Evolutionary conservation across 30 jellyfish, hydroid and myxozoan genomes (phyloP).

Genomic region (Aurelia aurita complex sp. Pacific): DNA sequence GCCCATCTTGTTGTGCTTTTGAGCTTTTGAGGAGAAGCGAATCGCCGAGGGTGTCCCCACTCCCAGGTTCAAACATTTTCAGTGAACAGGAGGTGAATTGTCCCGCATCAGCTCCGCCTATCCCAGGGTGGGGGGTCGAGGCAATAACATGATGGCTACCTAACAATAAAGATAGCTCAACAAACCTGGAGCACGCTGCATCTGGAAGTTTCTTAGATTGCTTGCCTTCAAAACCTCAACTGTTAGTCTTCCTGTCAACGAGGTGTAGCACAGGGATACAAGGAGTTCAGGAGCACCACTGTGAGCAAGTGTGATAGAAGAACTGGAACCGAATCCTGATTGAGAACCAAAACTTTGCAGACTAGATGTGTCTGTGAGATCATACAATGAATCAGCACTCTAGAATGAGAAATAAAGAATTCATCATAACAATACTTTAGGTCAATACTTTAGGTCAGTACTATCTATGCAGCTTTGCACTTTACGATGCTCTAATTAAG

Average conservation of each 20-base stretch:
- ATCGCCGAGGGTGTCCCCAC: too few species aligned
- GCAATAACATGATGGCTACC: neutral
- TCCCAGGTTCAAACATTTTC: too few species aligned
- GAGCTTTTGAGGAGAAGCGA: too few species aligned
- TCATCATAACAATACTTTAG: neutral
- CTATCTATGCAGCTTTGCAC: too few species aligned
- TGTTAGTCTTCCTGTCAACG: constrained; percentile 93
- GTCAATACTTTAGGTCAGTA: neutral
- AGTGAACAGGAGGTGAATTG: too few species aligned
- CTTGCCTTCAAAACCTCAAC: constrained; percentile 94
- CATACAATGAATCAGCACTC: constrained; percentile 95
- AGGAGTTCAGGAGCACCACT: constrained; percentile 92
- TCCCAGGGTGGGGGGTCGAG: too few species aligned
- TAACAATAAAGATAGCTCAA: neutral
- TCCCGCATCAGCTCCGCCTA: too few species aligned
- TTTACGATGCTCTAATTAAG: too few species aligned
- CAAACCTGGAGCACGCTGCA: constrained; percentile 97
- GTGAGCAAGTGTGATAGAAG: constrained; percentile 77
- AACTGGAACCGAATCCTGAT: constrained; percentile 78
- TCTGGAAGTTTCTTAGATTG: constrained; percentile 76
- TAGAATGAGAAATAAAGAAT: neutral
- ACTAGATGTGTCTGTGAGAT: constrained; percentile 89
- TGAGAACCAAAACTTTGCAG: constrained; percentile 86
- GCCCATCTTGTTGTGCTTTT: too few species aligned
- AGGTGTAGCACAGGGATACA: constrained; percentile 88